Percentiles rank a stretch among this genome's conserved stretches.
Evolutionary conservation across 2,888 invertebrate species (phyloP).

Genomic region (Hirtodrosophila alboralis): DNA sequence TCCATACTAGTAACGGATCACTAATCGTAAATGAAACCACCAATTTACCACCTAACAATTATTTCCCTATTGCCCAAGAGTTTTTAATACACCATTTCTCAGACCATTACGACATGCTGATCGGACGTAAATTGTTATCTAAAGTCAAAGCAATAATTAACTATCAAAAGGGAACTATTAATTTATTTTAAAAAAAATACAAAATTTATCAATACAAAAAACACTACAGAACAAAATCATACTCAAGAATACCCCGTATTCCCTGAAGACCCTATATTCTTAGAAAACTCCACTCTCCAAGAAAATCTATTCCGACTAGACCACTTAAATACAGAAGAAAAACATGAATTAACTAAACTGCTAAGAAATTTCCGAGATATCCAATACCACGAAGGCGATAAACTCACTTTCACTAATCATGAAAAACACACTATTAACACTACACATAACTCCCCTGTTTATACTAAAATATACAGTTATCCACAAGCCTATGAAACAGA

Average conservation of each 20-base stretch:
- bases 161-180: constrained; percentile 1
- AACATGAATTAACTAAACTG: constrained; percentile 11
- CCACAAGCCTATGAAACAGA: neutral
- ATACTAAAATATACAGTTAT: constrained; percentile 11
- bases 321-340: constrained; percentile 17
- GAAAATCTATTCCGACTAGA: constrained; percentile 16
- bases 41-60: constrained; percentile 6
- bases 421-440: constrained; percentile 15
- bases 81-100: constrained; percentile 8
- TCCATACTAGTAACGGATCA: constrained; percentile 8
- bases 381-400: constrained; percentile 21
- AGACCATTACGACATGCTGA: constrained; percentile 10
- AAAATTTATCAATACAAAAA: constrained; percentile 7
- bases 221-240: constrained; percentile 3
- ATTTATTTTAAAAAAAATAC: constrained; percentile 5
- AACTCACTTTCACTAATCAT: constrained; percentile 14
- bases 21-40: constrained; percentile 12
- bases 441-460: constrained; percentile 12
- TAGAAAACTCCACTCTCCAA: constrained; percentile 6
- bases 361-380: constrained; percentile 10
- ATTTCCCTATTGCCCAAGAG: constrained; percentile 8
- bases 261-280: constrained; percentile 5
- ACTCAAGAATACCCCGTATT: constrained; percentile 6
- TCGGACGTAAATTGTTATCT: constrained; percentile 3
- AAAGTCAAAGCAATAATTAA: constrained; percentile 10